Evolutionary conservation across 2,888 invertebrate genomes (phyloP).

Genomic region (Mellilla xanthometata): DNA sequence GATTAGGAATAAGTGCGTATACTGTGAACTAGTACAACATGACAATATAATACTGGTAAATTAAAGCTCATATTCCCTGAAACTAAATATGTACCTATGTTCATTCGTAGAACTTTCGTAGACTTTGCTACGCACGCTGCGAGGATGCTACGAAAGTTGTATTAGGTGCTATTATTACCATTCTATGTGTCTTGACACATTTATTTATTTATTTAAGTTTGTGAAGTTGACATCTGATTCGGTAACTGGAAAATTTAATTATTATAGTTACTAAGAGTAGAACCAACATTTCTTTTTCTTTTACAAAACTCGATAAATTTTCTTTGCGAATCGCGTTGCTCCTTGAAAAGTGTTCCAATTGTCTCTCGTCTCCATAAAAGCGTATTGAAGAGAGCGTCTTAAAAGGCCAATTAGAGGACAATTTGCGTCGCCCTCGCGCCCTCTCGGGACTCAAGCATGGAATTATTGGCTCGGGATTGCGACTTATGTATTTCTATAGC

Average conservation of each 20-base stretch:
- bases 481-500: conserved; percentile 30
- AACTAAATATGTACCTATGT: no score
- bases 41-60: no score
- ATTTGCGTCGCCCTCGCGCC: conserved; percentile 58
- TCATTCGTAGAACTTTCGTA: conserved; percentile 15
- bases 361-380: conserved; percentile 57
- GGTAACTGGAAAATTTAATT: no score
- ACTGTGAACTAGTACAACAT: no score
- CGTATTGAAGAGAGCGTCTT: conserved; percentile 56
- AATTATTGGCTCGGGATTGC: conserved; percentile 62
- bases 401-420: conserved; percentile 78
- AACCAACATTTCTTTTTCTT: conserved; percentile 5
- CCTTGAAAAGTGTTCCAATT: conserved; percentile 28
- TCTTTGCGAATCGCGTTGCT: background rate
- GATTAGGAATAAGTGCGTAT: no score
- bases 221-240: no score
- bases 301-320: conserved; percentile 5
- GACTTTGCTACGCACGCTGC: conserved; percentile 19
- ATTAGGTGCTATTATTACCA: no score
- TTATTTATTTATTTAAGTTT: no score
- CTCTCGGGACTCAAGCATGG: conserved; percentile 49
- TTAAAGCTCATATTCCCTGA: no score
- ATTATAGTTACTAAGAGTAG: no score
- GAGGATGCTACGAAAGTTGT: conserved; percentile 9
- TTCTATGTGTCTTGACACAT: no score